Percentiles rank a stretch among this genome's conserved stretches.
These are phyloP conservation scores for Myotis myotis DNA, from an alignment of 2,797 vertebrate genomes.

Conservation along the genomic window DNA sequence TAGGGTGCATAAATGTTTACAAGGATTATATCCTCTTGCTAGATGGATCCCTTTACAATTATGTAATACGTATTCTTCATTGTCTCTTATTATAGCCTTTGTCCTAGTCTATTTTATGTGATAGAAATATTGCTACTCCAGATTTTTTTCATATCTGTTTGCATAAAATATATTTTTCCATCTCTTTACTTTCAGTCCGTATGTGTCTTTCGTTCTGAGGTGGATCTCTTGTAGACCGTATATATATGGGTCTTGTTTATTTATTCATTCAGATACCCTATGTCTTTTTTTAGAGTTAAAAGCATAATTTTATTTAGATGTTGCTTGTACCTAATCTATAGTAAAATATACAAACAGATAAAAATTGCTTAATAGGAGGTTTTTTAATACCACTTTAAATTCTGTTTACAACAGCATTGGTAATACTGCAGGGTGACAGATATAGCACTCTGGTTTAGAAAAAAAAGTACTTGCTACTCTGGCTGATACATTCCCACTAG, in stretches of 20 bases:
- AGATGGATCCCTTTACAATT: not conserved
- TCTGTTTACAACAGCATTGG: constrained; percentile 81
- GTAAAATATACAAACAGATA: constrained; percentile 84
- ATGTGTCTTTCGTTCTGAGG: not conserved
- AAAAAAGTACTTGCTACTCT: constrained; percentile 66
- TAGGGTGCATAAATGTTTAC: not conserved
- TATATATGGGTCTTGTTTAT: not conserved
- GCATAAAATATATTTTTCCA: not conserved
- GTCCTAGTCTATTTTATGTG: not conserved
- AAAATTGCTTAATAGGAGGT: constrained; percentile 79
- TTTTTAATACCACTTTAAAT: constrained; percentile 82
- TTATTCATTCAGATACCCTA: not conserved
- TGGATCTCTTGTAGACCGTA: not conserved
- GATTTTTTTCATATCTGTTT: not conserved
- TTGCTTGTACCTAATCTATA: constrained; percentile 82
- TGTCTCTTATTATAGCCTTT: not conserved
- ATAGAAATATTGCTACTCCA: not conserved
- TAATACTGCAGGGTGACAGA: constrained; percentile 80
- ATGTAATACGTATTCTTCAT: not conserved
- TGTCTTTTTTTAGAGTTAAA: constrained; percentile 75
- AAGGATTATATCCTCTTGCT: not conserved
- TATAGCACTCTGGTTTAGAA: constrained; percentile 72
- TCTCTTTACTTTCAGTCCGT: not conserved
- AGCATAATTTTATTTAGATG: constrained; percentile 84
- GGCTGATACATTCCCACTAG: constrained; percentile 77